Evolutionary conservation across 2,113 vertebrate species (phyloP), one percentile per base, ranked within the genome.

Genomic region (Oriolus oriolus): DNA sequence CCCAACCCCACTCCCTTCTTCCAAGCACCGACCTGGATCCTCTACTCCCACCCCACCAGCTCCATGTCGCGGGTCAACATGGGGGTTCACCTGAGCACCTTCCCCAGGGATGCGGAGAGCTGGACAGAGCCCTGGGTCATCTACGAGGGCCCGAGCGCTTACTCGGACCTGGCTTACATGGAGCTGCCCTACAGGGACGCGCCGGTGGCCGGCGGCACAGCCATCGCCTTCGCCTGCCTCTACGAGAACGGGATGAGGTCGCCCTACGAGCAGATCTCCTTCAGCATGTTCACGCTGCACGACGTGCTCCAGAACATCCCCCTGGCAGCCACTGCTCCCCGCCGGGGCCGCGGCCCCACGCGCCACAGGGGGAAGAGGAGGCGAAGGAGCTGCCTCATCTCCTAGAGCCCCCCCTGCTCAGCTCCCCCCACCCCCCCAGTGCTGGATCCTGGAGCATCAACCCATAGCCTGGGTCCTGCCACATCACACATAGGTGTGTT

Each of bases 121-220:
- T 99, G 99, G 99, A 98, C 97, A 0, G 98, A 98, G 54, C 99
- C 99, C 5, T 99, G 99, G 99, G 98, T 99, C 64, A 99, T 99
- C 93, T 98, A 99, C 1, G 97, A 99, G 90, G 99, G 99, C 33
- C 99, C 99, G 18, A 99, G 99, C 0, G 99, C 99, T 27, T 99
- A 99, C 96, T 99, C 99, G 0, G 99, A 99, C 96, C 97, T 99
- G 94, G 98, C 99, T 3, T 98, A 98, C 66, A 30, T 99, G 13
- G 98, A 99, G 92, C 84, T 98, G 74, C 91, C 97, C 7, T 87
- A 96, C 86, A 56, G 83, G 1, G 98, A 97, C 3, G 86, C 90
- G 16, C 74, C 95, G 4, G n/a, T 85, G 50, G 9, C 75, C 5
- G 95, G 91, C 12, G 69, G 95, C 15, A 97, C 97, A 0, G 96